A percentile compares a stretch with the other conserved stretches of the same genome.
phyloP scores from a whole-genome alignment of 2,113 vertebrate species.

The Oryzias curvinotus region DNA sequence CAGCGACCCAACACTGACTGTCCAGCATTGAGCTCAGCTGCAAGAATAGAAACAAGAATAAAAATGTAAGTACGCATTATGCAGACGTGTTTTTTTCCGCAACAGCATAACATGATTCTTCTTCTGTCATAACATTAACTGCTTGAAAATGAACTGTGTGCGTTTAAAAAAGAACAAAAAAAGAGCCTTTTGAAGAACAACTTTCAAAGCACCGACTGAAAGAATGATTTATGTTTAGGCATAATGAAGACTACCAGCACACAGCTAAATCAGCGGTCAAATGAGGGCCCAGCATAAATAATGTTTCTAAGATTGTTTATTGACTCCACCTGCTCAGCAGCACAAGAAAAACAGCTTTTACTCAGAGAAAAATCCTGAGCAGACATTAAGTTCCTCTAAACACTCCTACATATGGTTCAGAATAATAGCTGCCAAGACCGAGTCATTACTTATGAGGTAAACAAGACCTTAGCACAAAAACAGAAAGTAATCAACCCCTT shows the following conservation, averaged over 20 bases:
- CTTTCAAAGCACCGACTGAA: slow-evolving; percentile 6
- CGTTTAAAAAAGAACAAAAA: slow-evolving; percentile 13
- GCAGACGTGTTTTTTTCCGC: slow-evolving; percentile 8
- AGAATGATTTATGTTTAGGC: slow-evolving; percentile 19
- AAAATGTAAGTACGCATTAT: not conserved
- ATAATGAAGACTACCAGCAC: slow-evolving; percentile 14
- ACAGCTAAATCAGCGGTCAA: slow-evolving; percentile 18
- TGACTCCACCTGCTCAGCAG: slow-evolving; percentile 13
- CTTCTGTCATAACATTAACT: not conserved
- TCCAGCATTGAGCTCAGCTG: not conserved
- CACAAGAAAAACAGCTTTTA: not conserved
- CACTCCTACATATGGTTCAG: slow-evolving; percentile 4
- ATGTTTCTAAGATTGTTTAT: slow-evolving; percentile 20
- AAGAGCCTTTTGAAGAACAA: slow-evolving; percentile 1
- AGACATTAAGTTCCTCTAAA: slow-evolving; percentile 19
- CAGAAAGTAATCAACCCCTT: slow-evolving; percentile 77
- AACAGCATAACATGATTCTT: slow-evolving; percentile 15
- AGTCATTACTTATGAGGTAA: slow-evolving; percentile 53
- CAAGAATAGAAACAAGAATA: slow-evolving; percentile 11
- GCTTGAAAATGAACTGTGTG: slow-evolving; percentile 13
- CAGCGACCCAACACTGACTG: not conserved
- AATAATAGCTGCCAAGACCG: slow-evolving; percentile 37
- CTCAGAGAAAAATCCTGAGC: slow-evolving; percentile 1
- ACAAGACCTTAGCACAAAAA: slow-evolving; percentile 63
- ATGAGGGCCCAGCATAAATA: slow-evolving; percentile 9